Conservation (phyloP, 2,888 invertebrate species). For the Neuroscelio doddi region DNA sequence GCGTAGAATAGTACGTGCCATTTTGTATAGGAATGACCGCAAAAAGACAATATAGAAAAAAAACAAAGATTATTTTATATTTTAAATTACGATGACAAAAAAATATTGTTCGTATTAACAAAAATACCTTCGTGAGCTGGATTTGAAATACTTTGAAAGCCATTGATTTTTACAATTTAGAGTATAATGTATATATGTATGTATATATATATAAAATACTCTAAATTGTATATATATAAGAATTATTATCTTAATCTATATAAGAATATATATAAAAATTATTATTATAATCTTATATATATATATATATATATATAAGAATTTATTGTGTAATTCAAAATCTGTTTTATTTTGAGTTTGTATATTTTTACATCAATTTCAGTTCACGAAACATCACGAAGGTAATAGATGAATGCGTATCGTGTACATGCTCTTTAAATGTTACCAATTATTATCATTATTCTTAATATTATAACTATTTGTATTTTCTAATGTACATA, state of each 20-base stretch:
- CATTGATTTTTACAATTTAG: too few relatives aligned
- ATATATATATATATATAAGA: neutral
- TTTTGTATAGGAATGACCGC: slow-evolving; percentile 62
- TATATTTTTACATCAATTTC: slow-evolving; percentile 15
- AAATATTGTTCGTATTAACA: slow-evolving; percentile 16
- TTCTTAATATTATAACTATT: slow-evolving; percentile 31
- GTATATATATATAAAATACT: too few relatives aligned
- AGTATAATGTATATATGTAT: too few relatives aligned
- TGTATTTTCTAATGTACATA: slow-evolving; percentile 40
- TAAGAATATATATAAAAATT: too few relatives aligned
- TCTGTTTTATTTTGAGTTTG: neutral
- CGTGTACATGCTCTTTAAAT: slow-evolving; percentile 63
- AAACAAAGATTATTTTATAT: slow-evolving; percentile 37
- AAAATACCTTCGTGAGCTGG: slow-evolving; percentile 25
- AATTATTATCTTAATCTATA: too few relatives aligned
- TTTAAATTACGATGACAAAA: slow-evolving; percentile 23
- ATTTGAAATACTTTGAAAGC: too few relatives aligned
- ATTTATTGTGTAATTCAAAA: neutral
- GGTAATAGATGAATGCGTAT: slow-evolving; percentile 53
- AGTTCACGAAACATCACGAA: slow-evolving; percentile 31
- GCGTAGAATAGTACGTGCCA: slow-evolving; percentile 69
- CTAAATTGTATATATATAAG: too few relatives aligned
- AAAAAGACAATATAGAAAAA: slow-evolving; percentile 33
- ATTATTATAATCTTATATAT: neutral
- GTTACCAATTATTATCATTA: slow-evolving; percentile 62